Conservation (phyloP, 1,140 invertebrate genomes). For the Pseudomyrmex dendroicus region DNA sequence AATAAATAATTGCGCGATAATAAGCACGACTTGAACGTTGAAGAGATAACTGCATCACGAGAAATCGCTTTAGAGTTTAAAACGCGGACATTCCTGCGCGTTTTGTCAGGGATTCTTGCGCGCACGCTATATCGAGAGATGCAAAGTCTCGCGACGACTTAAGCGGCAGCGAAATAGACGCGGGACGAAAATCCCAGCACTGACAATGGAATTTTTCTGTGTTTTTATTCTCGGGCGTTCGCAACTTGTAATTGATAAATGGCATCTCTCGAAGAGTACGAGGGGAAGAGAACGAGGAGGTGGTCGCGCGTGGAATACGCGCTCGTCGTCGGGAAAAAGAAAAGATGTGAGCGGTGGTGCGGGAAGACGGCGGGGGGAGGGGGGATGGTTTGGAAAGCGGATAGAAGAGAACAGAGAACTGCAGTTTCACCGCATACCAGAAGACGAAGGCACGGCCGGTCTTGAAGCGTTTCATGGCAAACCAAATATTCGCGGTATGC, state of each 20-base stretch:
- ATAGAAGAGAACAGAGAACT: constrained; percentile 63
- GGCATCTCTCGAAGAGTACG: constrained; percentile 26
- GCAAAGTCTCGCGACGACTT: constrained; percentile 58
- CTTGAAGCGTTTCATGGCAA: constrained; percentile 77
- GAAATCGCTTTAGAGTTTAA: constrained; percentile 34
- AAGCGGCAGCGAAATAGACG: constrained; percentile 68
- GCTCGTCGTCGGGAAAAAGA: neutral
- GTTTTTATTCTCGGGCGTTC: constrained; percentile 63
- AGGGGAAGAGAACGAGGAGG: constrained; percentile 15
- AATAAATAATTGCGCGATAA: constrained; percentile 27
- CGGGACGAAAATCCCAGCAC: constrained; percentile 32
- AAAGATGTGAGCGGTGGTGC: neutral
- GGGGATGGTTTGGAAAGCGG: constrained; percentile 25
- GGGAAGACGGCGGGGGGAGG: neutral
- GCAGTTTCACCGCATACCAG: constrained; percentile 74
- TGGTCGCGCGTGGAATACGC: constrained; percentile 27
- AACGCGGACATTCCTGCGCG: constrained; percentile 44
- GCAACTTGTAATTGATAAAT: constrained; percentile 74
- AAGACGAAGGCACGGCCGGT: constrained; percentile 75
- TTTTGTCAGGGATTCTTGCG: constrained; percentile 55
- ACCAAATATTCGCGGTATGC: constrained; percentile 78
- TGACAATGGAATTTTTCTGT: constrained; percentile 70
- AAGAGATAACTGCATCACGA: constrained; percentile 43
- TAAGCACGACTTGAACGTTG: constrained; percentile 19
- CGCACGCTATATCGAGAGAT: neutral